Percentiles rank a stretch among this genome's conserved stretches.
These are phyloP conservation scores for Coilia nasus DNA, from an alignment of 2,797 vertebrate species.

Conservation along the genomic window DNA sequence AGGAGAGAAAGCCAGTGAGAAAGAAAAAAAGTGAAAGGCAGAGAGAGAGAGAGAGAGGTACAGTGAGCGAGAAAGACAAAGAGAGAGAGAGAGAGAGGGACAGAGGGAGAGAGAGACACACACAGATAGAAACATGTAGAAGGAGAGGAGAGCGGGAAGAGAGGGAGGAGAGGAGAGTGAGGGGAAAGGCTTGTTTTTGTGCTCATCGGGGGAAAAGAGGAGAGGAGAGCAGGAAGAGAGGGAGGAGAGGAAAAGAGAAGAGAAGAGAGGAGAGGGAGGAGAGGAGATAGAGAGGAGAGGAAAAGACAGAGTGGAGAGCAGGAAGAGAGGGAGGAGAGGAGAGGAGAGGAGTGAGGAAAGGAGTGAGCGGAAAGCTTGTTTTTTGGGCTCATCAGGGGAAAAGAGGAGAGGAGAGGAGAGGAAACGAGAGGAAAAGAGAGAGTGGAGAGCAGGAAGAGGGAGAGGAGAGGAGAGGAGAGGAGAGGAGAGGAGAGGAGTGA, in stretches of 20 bases:
- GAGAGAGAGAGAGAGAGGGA: not conserved
- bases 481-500: conserved; percentile 9
- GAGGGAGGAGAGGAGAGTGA: conserved; percentile 19
- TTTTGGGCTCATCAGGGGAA: no score
- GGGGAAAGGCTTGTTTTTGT: conserved; percentile 43
- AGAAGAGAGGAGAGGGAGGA: no score
- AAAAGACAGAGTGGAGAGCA: no score
- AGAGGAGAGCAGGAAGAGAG: no score
- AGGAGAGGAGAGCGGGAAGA: not conserved
- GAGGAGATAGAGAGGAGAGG: no score
- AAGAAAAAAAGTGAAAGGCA: not conserved
- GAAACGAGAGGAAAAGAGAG: not conserved
- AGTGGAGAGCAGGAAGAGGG: not conserved
- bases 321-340: no score
- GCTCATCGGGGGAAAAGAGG: conserved; percentile 29
- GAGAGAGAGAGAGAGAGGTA: not conserved
- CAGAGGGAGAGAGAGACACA: not conserved
- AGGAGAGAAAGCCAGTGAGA: not conserved
- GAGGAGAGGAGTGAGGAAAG: no score
- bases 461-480: not conserved
- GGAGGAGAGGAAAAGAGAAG: no score
- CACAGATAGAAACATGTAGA: not conserved
- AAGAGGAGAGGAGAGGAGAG: not conserved
- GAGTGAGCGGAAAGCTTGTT: no score
- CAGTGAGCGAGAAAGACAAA: no score